Base-by-base conservation (phyloP, 2,888 invertebrate genomes). In the Carpatolechia fugitivella region DNA sequence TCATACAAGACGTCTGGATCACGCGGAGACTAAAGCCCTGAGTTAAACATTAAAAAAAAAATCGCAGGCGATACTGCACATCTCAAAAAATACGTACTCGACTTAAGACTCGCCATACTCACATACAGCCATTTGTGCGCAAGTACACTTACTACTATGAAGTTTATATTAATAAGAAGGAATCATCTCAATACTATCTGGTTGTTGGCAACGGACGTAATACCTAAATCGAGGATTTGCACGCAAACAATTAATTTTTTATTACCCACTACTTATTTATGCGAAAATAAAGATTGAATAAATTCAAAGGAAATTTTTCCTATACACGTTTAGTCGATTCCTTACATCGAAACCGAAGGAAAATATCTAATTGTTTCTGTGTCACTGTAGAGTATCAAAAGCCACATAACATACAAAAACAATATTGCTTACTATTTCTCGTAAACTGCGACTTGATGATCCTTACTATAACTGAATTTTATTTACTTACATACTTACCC, bases 201-300 rank as follows among this genome's bases (percentile, higher is more conserved):
- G 78, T 84, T 85, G 79, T 85, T 85, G 86, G 85, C 86, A 80
- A 77, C 83, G 79, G 83, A 81, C 77, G 72, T 76, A 69, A 76
- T 66, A 69, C 68, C 75, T 74, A 75, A 61, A 57, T 72, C 63
- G 63, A 76, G 73, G 73, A 74, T 73, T 69, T 36, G 30, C 75
- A 75, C 78, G 77, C 74, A 62, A 78, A 78, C 70, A 71, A 76
- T 33, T 41, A 31, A n/a, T 70, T 63, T 64, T 62, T 66, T 38
- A 60, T 60, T 67, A 65, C 61, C 67, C 61, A 58, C 76, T 78
- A 79, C 71, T 58, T 62, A 64, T 44, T 52, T 56, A 53, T 55
- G 54, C 56, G 52, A 50, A 56, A 55, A 54, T 49, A 30, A 49
- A 35, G 47, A 47, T n/a, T 47, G 13, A 33, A 38, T 38, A 29